Evolutionary conservation across 2,113 vertebrate genomes (phyloP), one percentile per base, ranked within the genome.

Genomic region (Scomber scombrus): DNA sequence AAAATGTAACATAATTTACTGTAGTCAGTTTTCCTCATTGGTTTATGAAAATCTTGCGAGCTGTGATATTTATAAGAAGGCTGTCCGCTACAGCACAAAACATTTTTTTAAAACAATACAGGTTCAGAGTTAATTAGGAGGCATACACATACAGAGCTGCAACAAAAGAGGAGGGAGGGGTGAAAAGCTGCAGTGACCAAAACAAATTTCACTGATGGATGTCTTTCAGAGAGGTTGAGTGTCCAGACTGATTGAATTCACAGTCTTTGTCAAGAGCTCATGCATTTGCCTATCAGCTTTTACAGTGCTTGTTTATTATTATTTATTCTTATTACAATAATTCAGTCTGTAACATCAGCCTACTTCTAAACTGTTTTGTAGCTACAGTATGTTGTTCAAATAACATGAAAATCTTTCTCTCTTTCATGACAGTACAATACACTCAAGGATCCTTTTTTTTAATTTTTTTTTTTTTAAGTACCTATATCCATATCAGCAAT

Each of bases 181-280:
- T n/a, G 43, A 66, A 58, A 84, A 47, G 21, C 51, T 47, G 34
- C 19, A 34, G 75, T 60, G 45, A 70, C 64, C 58, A 67, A 76
- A 87, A 74, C 67, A 82, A 76, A 81, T 79, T 82, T 75, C 54
- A 79, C 71, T 57, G 66, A 86, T 78, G 69, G 65, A 69, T 79
- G 60, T n/a, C 50, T 81, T 58, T 82, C 19, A 73, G 60, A 81
- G 64, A 70, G 40, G 51, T 46, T 46, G 34, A n/a, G 16, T 49
- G 49, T 71, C 45, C 43, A 34, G n/a, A 10, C 21, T 46, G 16
- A 4, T 15, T 47, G 49, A 0, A 9, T 40, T 40, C 2, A 6
- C 12, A 78, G 66, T 11, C 12, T 52, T 67, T 58, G 34, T 47
- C 3, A 2, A 26, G 7, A 62, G 26, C 45, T 11, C 67, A 12